These are phyloP conservation scores for Papilio glaucus DNA, from an alignment of 1,140 invertebrate species.

Conservation along the genomic window DNA sequence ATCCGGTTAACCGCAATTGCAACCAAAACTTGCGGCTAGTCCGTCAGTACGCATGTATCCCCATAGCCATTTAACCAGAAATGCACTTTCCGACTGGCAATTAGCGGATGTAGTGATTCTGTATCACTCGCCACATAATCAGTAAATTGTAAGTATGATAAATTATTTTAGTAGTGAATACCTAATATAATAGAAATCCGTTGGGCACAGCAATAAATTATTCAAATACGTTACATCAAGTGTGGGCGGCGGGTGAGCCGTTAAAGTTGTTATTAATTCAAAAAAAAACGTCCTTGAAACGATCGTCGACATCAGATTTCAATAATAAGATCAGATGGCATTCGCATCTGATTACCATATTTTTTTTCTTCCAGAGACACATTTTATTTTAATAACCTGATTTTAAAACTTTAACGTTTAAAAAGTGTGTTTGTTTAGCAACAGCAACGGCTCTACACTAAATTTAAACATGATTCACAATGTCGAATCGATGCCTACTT, in stretches of 20 bases:
- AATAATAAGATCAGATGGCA: conserved; percentile 27
- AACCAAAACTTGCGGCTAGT: too few relatives aligned
- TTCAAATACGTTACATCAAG: conserved; percentile 17
- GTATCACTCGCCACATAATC: too few relatives aligned
- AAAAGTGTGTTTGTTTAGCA: neutral
- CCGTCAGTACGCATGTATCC: too few relatives aligned
- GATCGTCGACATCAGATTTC: conserved; percentile 55
- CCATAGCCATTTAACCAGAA: too few relatives aligned
- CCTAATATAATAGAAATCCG: conserved; percentile 2
- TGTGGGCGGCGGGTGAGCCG: conserved; percentile 13
- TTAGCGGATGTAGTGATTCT: too few relatives aligned
- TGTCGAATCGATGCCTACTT: neutral
- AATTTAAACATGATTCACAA: conserved; percentile 2
- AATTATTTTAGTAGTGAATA: neutral
- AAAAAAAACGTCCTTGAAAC: conserved; percentile 48
- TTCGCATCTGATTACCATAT: neutral
- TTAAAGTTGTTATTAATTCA: conserved; percentile 29
- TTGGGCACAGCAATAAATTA: conserved; percentile 16
- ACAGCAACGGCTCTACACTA: neutral
- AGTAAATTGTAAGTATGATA: neutral
- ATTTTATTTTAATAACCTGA: conserved; percentile 4
- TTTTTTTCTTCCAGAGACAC: neutral
- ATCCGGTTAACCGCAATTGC: too few relatives aligned
- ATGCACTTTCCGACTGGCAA: too few relatives aligned
- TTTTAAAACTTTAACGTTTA: conserved; percentile 16